Percentiles rank a stretch among this genome's conserved stretches.
Conservation (phyloP, 1,140 invertebrate species). For the Zaprionus gabonicus region DNA sequence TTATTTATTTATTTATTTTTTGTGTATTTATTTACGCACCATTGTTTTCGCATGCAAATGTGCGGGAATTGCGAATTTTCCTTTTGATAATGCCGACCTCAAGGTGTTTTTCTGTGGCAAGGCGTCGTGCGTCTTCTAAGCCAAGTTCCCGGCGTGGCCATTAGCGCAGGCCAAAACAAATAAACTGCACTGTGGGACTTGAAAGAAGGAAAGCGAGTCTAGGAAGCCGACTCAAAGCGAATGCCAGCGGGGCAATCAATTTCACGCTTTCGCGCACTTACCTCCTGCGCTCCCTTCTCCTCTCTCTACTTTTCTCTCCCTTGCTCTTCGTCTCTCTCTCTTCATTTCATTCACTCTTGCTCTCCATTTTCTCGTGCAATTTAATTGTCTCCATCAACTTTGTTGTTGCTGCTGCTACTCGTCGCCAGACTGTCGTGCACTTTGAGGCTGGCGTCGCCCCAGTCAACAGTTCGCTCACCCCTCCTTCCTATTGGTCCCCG, state of each 20-base stretch:
- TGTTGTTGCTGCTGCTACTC: slow-evolving; percentile 16
- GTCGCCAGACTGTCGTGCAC: slow-evolving; percentile 48
- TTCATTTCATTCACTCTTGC: slow-evolving; percentile 29
- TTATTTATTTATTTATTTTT: slow-evolving; percentile 32
- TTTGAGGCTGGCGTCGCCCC: slow-evolving; percentile 39
- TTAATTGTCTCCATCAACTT: slow-evolving; percentile 58
- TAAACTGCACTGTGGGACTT: slow-evolving; percentile 27
- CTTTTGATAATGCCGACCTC: slow-evolving; percentile 14
- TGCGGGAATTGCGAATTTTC: slow-evolving; percentile 15
- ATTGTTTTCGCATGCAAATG: slow-evolving; percentile 27
- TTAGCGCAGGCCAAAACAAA: slow-evolving; percentile 45
- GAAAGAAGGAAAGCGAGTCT: slow-evolving; percentile 14
- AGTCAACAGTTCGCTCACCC: slow-evolving; percentile 11
- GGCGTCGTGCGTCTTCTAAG: background rate
- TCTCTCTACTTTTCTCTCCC: background rate
- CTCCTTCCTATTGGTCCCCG: background rate
- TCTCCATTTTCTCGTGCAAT: slow-evolving; percentile 49
- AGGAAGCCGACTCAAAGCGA: slow-evolving; percentile 18
- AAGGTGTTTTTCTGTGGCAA: slow-evolving; percentile 13
- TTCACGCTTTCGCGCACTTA: slow-evolving; percentile 56
- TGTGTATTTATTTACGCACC: slow-evolving; percentile 31
- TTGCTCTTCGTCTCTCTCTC: slow-evolving; percentile 4
- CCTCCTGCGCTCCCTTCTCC: background rate
- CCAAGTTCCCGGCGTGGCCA: slow-evolving; percentile 29
- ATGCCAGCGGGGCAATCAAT: slow-evolving; percentile 73